A percentile compares a stretch with the other conserved stretches of the same genome.
Evolutionary conservation across 2,888 invertebrate species (phyloP).

Genomic region (Chelonus formosanus): DNA sequence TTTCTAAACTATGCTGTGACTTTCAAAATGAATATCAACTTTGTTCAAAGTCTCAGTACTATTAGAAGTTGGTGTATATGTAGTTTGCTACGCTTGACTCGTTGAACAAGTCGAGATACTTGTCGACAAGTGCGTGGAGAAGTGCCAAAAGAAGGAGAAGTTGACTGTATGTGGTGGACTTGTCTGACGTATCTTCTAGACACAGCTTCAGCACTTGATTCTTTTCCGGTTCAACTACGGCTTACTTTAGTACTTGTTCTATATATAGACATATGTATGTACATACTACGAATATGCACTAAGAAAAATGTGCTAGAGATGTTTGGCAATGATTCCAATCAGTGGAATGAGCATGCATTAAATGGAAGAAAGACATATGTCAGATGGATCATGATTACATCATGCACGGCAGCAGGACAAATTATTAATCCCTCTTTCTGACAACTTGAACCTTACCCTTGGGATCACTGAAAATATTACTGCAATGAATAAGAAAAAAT

Average conservation of each 20-base stretch:
- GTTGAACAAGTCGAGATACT: conserved; percentile 16
- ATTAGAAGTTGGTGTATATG: background rate
- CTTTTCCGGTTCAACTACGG: background rate
- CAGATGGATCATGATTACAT: conserved; percentile 44
- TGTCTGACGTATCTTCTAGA: conserved; percentile 32
- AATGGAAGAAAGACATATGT: conserved; percentile 31
- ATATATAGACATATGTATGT: background rate
- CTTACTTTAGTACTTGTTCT: background rate
- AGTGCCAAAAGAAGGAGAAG: conserved; percentile 12
- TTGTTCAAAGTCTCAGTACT: background rate
- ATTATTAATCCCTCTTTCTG: conserved; percentile 51
- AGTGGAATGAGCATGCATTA: background rate
- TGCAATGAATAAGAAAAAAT: too few species aligned
- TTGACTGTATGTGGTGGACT: background rate
- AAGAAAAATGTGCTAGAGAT: background rate
- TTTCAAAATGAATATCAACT: too few species aligned
- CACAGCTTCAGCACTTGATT: conserved; percentile 5
- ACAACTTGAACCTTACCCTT: too few species aligned
- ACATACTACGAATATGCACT: background rate
- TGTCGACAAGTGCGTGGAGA: conserved; percentile 10
- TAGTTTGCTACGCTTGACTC: background rate
- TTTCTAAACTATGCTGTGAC: too few species aligned
- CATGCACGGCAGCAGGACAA: conserved; percentile 43
- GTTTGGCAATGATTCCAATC: conserved; percentile 12
- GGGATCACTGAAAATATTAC: too few species aligned